Conservation (phyloP, 2,888 invertebrate genomes). For the Thyatira batis region DNA sequence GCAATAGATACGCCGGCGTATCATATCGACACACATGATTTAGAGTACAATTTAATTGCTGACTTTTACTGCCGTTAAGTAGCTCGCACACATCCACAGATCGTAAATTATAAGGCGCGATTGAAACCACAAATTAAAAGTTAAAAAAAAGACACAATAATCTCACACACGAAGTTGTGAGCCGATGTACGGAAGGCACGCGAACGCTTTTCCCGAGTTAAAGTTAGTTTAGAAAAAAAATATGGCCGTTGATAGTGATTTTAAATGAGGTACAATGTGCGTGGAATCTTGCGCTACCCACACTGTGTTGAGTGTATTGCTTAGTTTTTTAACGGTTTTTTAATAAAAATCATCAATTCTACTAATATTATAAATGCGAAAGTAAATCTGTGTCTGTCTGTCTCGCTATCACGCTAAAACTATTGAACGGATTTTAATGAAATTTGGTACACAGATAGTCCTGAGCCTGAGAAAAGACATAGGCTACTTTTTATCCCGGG, state of each 20-base stretch:
- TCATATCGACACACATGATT: conserved; percentile 18
- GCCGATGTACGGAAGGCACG: conserved; percentile 43
- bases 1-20: conserved; percentile 2
- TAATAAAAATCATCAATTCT: too few relatives aligned
- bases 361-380: too few relatives aligned
- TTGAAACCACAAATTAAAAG: conserved; percentile 16
- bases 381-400: too few relatives aligned
- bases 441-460: too few relatives aligned
- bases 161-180: conserved; percentile 23
- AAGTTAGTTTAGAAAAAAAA: background rate
- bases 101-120: conserved; percentile 23
- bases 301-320: background rate
- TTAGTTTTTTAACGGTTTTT: too few relatives aligned
- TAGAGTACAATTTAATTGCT: conserved; percentile 27
- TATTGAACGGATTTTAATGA: too few relatives aligned
- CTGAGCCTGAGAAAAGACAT: too few relatives aligned
- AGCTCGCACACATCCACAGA: conserved; percentile 20
- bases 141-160: conserved; percentile 42
- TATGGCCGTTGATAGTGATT: background rate
- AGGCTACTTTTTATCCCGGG: too few relatives aligned
- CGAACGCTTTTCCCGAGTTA: conserved; percentile 28
- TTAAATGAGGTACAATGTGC: background rate
- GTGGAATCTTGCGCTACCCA: background rate
- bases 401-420: too few relatives aligned
- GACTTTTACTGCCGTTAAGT: conserved; percentile 21